A percentile compares a stretch with the other conserved stretches of the same genome.
These are phyloP conservation scores for Ligdia adustata DNA, from an alignment of 2,888 invertebrate genomes.

Conservation along the genomic window DNA sequence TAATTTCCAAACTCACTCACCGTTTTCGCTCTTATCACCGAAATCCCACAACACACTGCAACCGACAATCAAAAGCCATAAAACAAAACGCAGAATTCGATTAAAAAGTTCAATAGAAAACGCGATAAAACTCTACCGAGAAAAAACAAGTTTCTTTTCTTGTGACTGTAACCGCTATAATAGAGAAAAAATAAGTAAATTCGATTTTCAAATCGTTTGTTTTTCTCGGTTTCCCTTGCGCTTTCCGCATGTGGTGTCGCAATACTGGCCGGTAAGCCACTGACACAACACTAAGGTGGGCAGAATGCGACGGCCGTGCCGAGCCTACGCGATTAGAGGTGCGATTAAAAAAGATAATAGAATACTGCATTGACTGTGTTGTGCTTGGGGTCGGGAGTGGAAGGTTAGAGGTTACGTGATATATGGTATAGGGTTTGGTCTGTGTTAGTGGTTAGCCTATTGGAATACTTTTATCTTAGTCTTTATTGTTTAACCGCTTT, in stretches of 20 bases:
- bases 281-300: no score
- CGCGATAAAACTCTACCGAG: no score
- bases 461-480: no score
- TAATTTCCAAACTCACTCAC: neutral
- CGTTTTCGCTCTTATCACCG: neutral
- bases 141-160: no score
- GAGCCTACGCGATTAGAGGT: conserved; percentile 5
- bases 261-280: conserved; percentile 10
- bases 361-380: neutral
- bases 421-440: neutral
- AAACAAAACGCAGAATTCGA: neutral
- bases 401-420: conserved; percentile 3
- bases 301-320: neutral
- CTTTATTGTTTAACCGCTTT: no score
- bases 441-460: no score
- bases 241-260: conserved; percentile 12
- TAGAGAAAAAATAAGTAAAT: no score
- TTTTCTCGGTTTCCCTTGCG: conserved; percentile 3
- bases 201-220: conserved; percentile 4
- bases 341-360: conserved; percentile 7
- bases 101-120: neutral
- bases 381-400: neutral
- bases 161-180: no score
- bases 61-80: neutral
- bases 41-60: conserved; percentile 4